Evolutionary conservation across 2,113 vertebrate genomes (phyloP), one percentile per base, ranked within the genome.

Genomic region (Hypocryptadius cinnamomeus): DNA sequence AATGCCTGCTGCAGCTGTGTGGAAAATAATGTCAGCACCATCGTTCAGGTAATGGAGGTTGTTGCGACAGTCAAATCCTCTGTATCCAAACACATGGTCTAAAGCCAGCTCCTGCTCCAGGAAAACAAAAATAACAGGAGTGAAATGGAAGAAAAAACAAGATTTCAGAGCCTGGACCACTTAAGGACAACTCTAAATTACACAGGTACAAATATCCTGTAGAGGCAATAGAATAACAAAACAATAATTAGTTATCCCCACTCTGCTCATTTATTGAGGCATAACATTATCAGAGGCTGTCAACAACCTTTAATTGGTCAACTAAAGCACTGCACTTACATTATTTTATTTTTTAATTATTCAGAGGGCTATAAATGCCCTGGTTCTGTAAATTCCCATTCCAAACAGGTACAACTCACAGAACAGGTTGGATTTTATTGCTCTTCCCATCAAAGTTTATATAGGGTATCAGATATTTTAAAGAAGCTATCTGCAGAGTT

Each of bases 11-110:
- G 99, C 99, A 0, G 99, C 99, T 0, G 99, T 99, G 96, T 99
- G 99, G 95, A 99, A 99, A 96, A 99, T 96, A 81, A 99, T 99
- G 96, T 99, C 99, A 1, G 98, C 93, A 2, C 99, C 99, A 3
- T 99, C 99, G 1, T 99, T 99, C 93, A 99, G 98, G 98, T 99
- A 99, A 92, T 99, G 99, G 76, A 99, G 98, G 98, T 99, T 99
- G 97, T 99, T 99, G 48, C 99, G 98, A 85, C 99, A 99, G 95
- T 99, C 99, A 31, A 98, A 99, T 40, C 99, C 99, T 96, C 99
- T 93, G 97, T 99, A 99, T 31, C 99, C 99, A 85, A 99, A 99
- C 30, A 99, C 99, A 3, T 99, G 99, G 39, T 99, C 99, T 89
- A 99, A 91, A 68, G 98, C 98, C 95, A 99, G 98, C 85, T 99